phyloP scores from a whole-genome alignment of 2,113 vertebrate genomes.

The Phrynocephalus versicolor region DNA sequence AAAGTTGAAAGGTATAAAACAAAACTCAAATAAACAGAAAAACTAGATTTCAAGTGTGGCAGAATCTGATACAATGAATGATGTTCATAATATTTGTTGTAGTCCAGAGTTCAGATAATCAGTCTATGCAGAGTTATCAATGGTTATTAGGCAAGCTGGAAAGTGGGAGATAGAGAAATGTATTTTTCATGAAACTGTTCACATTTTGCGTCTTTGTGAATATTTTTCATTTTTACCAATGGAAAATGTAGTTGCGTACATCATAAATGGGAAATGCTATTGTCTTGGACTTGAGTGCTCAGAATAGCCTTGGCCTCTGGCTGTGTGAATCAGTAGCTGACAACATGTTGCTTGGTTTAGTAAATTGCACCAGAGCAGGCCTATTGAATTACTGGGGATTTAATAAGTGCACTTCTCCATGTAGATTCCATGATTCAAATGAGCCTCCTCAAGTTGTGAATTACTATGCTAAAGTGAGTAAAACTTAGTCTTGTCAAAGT shows the following conservation, averaged over 20 bases:
- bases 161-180: background rate
- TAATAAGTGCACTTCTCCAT: too few relatives aligned
- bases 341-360: too few relatives aligned
- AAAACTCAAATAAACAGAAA: constrained; percentile 33
- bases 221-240: background rate
- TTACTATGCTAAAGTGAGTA: too few relatives aligned
- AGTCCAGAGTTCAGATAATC: background rate
- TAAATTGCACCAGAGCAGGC: too few relatives aligned
- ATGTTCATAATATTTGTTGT: background rate
- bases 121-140: background rate
- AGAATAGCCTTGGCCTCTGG: too few relatives aligned
- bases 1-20: constrained; percentile 56
- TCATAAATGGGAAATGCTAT: too few relatives aligned
- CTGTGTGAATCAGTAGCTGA: too few relatives aligned
- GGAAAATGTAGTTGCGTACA: background rate
- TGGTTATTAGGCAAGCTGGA: background rate
- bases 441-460: too few relatives aligned
- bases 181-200: background rate
- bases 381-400: too few relatives aligned
- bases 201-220: background rate
- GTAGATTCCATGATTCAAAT: too few relatives aligned
- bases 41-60: background rate
- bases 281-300: too few relatives aligned
- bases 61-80: background rate
- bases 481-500: too few relatives aligned